Conservation (phyloP, 2,797 vertebrate species). For the Aulostomus chinensis region DNA sequence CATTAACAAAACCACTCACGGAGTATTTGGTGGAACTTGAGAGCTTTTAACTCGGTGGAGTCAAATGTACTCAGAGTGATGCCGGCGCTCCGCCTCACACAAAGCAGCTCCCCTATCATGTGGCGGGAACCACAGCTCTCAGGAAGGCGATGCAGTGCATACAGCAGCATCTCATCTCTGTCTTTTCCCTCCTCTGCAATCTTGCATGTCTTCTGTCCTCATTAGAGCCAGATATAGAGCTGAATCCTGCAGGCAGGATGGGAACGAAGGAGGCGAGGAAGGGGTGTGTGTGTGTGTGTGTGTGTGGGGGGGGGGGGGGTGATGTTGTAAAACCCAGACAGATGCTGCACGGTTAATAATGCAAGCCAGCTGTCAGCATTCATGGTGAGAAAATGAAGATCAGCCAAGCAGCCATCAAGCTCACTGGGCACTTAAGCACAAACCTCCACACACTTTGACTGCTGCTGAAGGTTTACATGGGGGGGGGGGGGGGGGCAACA, state of each 20-base stretch:
- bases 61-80: background rate
- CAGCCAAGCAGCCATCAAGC: constrained; percentile 34
- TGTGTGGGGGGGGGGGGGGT: constrained; percentile 8
- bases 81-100: background rate
- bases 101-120: background rate
- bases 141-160: background rate
- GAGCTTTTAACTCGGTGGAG: constrained; percentile 8
- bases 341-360: constrained; percentile 74
- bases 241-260: constrained; percentile 32
- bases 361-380: constrained; percentile 68
- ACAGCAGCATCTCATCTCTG: background rate
- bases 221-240: constrained; percentile 42
- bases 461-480: no score
- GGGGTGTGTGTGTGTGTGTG: no score
- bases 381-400: constrained; percentile 48
- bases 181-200: constrained; percentile 9
- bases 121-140: background rate
- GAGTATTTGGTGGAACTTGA: constrained; percentile 15
- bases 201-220: constrained; percentile 32
- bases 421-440: constrained; percentile 3
- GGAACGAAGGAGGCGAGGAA: background rate
- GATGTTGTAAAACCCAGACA: constrained; percentile 63
- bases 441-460: no score
- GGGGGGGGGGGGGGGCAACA: no score
- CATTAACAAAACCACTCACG: constrained; percentile 7